phyloP scores from a whole-genome alignment of 2,797 vertebrate species.

The Syncerus caffer region DNA sequence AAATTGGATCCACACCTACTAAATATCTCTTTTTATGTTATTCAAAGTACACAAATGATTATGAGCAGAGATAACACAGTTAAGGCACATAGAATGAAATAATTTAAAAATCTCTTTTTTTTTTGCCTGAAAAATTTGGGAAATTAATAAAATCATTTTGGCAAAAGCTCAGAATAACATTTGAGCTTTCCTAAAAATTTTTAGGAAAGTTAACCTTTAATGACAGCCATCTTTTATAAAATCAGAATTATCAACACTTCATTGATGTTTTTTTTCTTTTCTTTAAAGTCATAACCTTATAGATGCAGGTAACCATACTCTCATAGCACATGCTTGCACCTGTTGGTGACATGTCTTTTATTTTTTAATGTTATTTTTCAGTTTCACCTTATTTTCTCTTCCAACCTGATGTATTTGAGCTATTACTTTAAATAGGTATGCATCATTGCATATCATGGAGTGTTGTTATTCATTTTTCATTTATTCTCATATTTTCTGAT shows the following conservation, averaged over 20 bases:
- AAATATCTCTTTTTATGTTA: neutral
- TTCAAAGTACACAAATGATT: neutral
- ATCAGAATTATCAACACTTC: neutral
- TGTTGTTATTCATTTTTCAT: neutral
- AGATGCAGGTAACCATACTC: neutral
- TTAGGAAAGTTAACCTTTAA: neutral
- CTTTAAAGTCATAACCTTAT: neutral
- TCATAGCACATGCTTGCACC: no score
- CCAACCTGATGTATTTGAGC: neutral
- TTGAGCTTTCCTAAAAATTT: neutral
- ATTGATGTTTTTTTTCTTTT: neutral
- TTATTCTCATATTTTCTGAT: neutral
- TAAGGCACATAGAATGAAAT: neutral
- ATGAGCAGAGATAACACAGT: neutral
- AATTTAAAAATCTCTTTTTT: neutral
- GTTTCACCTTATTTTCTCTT: neutral
- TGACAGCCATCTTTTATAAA: neutral
- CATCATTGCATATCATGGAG: neutral
- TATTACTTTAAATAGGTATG: neutral
- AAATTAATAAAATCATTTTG: neutral
- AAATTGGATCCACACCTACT: neutral
- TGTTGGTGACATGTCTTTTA: accelerated
- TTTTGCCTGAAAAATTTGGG: slow-evolving; percentile 13
- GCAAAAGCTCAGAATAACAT: neutral
- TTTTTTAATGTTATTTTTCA: neutral